These are phyloP conservation scores for Mizuhopecten yessoensis DNA, from an alignment of 1,140 invertebrate genomes.

Conservation along the genomic window DNA sequence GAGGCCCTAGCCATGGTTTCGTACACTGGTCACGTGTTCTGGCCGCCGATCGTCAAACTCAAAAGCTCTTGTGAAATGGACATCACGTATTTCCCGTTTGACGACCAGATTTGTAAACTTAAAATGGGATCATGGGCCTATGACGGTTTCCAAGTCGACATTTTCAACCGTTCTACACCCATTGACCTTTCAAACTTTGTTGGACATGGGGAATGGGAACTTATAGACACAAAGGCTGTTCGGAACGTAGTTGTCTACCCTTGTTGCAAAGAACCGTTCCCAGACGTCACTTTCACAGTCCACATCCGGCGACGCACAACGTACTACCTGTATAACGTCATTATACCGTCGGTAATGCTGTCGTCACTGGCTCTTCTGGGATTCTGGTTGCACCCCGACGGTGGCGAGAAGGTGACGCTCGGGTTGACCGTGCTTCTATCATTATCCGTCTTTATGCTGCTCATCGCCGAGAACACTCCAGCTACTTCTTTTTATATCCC, in stretches of 20 bases:
- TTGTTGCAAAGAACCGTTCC: slow-evolving; percentile 86
- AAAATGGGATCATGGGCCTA: slow-evolving; percentile 82
- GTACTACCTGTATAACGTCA: slow-evolving; percentile 86
- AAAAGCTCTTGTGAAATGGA: slow-evolving; percentile 94
- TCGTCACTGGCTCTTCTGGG: slow-evolving; percentile 85
- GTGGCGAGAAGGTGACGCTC: slow-evolving; percentile 86
- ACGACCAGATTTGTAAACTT: slow-evolving; percentile 80
- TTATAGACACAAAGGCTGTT: slow-evolving; percentile 84
- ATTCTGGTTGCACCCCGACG: slow-evolving; percentile 86
- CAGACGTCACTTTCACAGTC: slow-evolving; percentile 86
- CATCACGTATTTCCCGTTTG: slow-evolving; percentile 84
- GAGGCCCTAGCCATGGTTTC: slow-evolving; percentile 80
- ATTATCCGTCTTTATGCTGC: slow-evolving; percentile 87
- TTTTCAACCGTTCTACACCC: slow-evolving; percentile 84
- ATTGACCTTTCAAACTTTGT: slow-evolving; percentile 87
- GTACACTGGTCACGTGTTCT: slow-evolving; percentile 75
- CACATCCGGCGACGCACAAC: slow-evolving; percentile 84
- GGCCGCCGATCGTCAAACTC: slow-evolving; percentile 81
- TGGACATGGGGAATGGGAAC: slow-evolving; percentile 85
- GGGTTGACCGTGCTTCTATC: slow-evolving; percentile 86
- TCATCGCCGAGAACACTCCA: slow-evolving; percentile 86
- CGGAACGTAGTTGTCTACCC: slow-evolving; percentile 85
- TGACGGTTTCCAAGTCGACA: slow-evolving; percentile 84
- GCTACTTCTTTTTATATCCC: slow-evolving; percentile 87
- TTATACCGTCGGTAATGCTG: slow-evolving; percentile 87